These are phyloP conservation scores for Phenganax stokvisi DNA, from an alignment of 92 coral and sea anemone species.

Conservation along the genomic window DNA sequence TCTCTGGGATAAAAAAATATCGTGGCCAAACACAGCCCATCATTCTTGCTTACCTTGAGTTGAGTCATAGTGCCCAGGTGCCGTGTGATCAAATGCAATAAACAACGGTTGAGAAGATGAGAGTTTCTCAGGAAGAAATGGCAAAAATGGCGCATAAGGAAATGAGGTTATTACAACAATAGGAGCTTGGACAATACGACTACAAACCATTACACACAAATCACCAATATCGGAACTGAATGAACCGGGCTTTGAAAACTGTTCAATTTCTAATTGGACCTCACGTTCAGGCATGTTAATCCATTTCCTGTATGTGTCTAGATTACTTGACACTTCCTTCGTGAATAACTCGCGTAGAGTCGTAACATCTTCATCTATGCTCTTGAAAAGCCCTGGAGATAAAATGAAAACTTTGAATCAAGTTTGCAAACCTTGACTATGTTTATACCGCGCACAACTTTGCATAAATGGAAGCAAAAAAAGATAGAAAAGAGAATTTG, in stretches of 20 bases:
- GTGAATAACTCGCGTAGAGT: slow-evolving; percentile 50
- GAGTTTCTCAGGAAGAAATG: slow-evolving; percentile 60
- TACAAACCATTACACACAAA: slow-evolving; percentile 56
- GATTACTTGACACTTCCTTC: slow-evolving; percentile 51
- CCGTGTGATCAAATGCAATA: slow-evolving; percentile 63
- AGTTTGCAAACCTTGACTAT: too few species aligned
- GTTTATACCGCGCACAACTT: too few species aligned
- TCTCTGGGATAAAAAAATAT: neutral
- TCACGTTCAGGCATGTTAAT: slow-evolving; percentile 44
- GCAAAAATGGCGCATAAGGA: slow-evolving; percentile 55
- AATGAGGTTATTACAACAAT: slow-evolving; percentile 60
- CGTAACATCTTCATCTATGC: slow-evolving; percentile 46
- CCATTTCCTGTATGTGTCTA: slow-evolving; percentile 62
- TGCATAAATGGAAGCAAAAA: too few species aligned
- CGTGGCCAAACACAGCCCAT: neutral
- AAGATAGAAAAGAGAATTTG: too few species aligned
- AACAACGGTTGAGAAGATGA: slow-evolving; percentile 51
- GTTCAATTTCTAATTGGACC: slow-evolving; percentile 38
- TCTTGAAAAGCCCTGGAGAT: slow-evolving; percentile 7
- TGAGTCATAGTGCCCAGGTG: slow-evolving; percentile 74
- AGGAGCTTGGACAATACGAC: slow-evolving; percentile 55
- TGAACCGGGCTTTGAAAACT: slow-evolving; percentile 54
- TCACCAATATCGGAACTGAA: slow-evolving; percentile 71
- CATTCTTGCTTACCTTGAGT: slow-evolving; percentile 50
- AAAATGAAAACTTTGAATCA: neutral